Conservation (phyloP, 2,888 invertebrate genomes). For the Sialis lutaria region DNA sequence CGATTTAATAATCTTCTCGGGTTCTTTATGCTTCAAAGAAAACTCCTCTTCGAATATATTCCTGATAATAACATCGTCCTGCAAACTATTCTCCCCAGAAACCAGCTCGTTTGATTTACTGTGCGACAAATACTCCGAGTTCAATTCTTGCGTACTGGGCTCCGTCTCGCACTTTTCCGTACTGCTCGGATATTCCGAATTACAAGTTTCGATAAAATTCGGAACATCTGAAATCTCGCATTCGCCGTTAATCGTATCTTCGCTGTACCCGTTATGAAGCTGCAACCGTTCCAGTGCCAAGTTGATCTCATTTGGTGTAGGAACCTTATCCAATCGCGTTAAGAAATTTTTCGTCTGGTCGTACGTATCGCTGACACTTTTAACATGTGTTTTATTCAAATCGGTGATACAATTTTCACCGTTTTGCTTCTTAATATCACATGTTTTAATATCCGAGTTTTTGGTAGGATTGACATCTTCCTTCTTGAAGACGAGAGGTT, state of each 20-base stretch:
- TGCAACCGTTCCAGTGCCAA: too few relatives aligned
- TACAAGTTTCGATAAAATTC: not conserved
- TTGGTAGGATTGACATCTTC: not conserved
- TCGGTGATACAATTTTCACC: not conserved
- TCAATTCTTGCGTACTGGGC: slow-evolving; percentile 1
- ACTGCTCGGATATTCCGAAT: not conserved
- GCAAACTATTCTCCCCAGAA: not conserved
- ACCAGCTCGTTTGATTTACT: not conserved
- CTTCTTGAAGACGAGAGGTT: not conserved
- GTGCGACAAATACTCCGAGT: not conserved
- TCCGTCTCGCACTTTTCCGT: slow-evolving; percentile 1
- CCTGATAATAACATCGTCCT: not conserved
- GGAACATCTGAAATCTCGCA: not conserved
- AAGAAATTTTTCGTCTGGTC: too few relatives aligned
- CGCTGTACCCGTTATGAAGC: too few relatives aligned
- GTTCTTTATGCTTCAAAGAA: not conserved
- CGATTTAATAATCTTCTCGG: not conserved
- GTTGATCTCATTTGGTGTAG: too few relatives aligned
- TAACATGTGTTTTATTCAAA: too few relatives aligned
- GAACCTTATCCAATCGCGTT: too few relatives aligned
- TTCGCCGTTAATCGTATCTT: not conserved
- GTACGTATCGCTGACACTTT: too few relatives aligned
- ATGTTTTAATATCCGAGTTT: slow-evolving; percentile 1
- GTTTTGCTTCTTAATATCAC: slow-evolving; percentile 3
- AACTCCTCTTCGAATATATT: not conserved